phyloP scores from a whole-genome alignment of 2,888 invertebrate genomes.

The Amphipyra tragopoginis region DNA sequence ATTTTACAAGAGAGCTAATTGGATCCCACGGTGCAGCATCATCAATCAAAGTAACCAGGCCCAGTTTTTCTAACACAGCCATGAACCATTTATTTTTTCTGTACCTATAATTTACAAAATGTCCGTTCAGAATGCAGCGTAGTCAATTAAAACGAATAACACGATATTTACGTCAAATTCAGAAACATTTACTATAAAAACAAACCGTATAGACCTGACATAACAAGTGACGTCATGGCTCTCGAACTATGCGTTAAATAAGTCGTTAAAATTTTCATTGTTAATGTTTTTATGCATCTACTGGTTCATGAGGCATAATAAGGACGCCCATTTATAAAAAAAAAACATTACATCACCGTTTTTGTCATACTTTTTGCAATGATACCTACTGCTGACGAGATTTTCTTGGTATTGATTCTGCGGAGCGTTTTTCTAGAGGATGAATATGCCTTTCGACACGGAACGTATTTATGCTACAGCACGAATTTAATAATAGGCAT shows the following conservation, averaged over 20 bases:
- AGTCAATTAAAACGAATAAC: conserved; percentile 35
- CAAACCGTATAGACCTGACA: neutral
- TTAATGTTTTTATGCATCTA: too few relatives aligned
- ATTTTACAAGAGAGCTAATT: conserved; percentile 53
- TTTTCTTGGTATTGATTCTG: neutral
- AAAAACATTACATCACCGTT: too few relatives aligned
- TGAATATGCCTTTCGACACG: too few relatives aligned
- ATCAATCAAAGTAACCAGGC: conserved; percentile 52
- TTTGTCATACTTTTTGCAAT: neutral
- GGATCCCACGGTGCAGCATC: conserved; percentile 54
- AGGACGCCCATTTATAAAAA: too few relatives aligned
- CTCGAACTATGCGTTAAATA: too few relatives aligned
- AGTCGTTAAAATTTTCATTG: too few relatives aligned
- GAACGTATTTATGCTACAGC: neutral
- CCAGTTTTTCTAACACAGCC: conserved; percentile 45
- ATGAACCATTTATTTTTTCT: conserved; percentile 32
- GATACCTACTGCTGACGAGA: too few relatives aligned
- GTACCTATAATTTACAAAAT: conserved; percentile 38
- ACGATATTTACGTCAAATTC: conserved; percentile 18
- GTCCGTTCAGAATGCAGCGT: conserved; percentile 35
- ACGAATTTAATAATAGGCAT: conserved; percentile 10
- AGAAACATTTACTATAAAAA: conserved; percentile 17
- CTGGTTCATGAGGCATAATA: too few relatives aligned
- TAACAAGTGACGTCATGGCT: too few relatives aligned
- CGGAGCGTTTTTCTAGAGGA: too few relatives aligned